A percentile compares a stretch with the other conserved stretches of the same genome.
Evolutionary conservation across 1,140 invertebrate genomes (phyloP).

Genomic region (Cryptotermes secundus): DNA sequence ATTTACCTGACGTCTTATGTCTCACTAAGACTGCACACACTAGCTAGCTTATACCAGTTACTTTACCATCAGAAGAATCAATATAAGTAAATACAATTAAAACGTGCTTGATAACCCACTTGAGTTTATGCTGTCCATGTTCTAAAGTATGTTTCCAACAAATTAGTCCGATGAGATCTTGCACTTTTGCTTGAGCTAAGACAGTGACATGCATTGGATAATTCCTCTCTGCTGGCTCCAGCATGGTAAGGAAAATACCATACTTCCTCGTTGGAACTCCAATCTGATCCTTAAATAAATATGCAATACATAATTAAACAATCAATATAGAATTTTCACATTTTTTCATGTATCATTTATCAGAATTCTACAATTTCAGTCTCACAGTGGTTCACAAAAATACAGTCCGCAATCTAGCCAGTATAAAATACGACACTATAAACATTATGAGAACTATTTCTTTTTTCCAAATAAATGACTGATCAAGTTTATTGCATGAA

Average conservation of each 20-base stretch:
- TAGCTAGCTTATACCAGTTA: too few species aligned
- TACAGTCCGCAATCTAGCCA: too few species aligned
- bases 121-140: conserved; percentile 54
- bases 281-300: conserved; percentile 60
- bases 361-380: too few species aligned
- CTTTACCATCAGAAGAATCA: too few species aligned
- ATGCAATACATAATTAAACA: neutral
- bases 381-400: too few species aligned
- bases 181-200: conserved; percentile 79
- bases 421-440: too few species aligned
- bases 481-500: too few species aligned
- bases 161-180: conserved; percentile 91
- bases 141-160: conserved; percentile 71
- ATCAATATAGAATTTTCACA: neutral
- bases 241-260: conserved; percentile 85
- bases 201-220: conserved; percentile 84
- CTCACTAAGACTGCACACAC: too few species aligned
- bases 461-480: too few species aligned
- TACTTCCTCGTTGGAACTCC: conserved; percentile 75
- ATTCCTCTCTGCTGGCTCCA: conserved; percentile 71
- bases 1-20: too few species aligned
- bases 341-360: neutral
- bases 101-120: conserved; percentile 48
- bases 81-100: too few species aligned
- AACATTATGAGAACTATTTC: too few species aligned